Conservation (phyloP, 2,888 invertebrate genomes). For the Euplagia quadripunctaria region DNA sequence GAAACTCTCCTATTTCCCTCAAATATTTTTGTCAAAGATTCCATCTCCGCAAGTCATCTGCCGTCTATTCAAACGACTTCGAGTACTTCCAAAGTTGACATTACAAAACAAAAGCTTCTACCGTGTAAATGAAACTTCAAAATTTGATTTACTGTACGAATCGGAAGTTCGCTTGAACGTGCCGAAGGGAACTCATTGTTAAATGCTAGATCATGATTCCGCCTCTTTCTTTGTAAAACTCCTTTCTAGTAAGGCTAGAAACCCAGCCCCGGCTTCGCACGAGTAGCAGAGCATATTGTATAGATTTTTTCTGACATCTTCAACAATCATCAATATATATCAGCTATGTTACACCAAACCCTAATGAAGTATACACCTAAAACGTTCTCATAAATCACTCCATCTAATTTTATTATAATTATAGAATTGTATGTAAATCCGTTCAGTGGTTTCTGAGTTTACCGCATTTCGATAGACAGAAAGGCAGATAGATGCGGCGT, state of each 20-base stretch:
- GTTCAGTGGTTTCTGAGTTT: no score
- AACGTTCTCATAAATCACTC: no score
- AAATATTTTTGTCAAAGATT: slow-evolving; percentile 1
- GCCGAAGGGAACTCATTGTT: neutral
- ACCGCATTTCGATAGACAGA: no score
- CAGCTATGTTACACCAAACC: no score
- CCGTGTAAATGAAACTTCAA: slow-evolving; percentile 36
- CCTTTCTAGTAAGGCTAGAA: neutral
- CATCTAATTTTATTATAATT: no score
- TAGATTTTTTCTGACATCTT: no score
- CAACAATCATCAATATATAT: no score
- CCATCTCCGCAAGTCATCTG: neutral
- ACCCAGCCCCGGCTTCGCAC: no score
- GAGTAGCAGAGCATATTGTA: no score
- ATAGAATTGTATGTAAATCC: no score
- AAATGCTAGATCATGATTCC: neutral
- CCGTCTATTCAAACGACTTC: slow-evolving; percentile 14
- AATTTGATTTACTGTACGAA: slow-evolving; percentile 44
- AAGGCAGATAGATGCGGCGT: no score
- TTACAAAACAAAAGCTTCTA: slow-evolving; percentile 38
- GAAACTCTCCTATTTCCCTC: neutral
- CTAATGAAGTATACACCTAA: no score
- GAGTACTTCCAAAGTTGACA: slow-evolving; percentile 46
- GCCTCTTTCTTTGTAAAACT: neutral
- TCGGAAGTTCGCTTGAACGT: slow-evolving; percentile 28